Conservation (phyloP, 2,113 vertebrate genomes). For the Corythornis vintsioides region DNA sequence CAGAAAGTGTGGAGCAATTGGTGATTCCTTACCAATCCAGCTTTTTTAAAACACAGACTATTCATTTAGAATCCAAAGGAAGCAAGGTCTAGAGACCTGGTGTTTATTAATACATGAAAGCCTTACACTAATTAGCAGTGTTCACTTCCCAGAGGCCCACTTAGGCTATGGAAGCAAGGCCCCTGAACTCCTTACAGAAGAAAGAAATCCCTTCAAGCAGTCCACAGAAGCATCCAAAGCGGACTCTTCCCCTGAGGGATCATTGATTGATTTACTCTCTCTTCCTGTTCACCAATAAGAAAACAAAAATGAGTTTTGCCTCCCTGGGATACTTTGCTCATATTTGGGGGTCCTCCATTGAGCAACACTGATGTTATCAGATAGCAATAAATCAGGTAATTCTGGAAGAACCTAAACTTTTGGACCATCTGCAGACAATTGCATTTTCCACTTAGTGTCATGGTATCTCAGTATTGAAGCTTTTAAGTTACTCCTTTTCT, state of each 20-base stretch:
- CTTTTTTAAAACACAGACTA: background rate
- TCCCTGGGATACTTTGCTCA: background rate
- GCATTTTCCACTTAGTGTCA: background rate
- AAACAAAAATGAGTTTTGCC: background rate
- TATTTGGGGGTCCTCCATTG: background rate
- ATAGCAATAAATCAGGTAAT: background rate
- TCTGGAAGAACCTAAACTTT: background rate
- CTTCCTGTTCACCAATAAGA: background rate
- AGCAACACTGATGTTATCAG: background rate
- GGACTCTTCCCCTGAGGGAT: background rate
- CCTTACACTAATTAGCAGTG: background rate
- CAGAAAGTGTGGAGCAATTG: background rate
- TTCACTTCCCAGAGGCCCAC: background rate
- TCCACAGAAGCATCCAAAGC: background rate
- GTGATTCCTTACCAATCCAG: background rate
- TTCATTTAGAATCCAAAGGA: background rate
- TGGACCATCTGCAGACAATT: background rate
- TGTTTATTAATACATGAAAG: conserved; percentile 16
- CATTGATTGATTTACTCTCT: rapidly evolving
- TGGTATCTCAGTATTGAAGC: background rate
- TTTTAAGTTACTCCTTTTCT: background rate
- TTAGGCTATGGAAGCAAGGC: background rate
- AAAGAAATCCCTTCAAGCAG: background rate
- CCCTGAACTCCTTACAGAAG: background rate
- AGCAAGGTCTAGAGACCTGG: background rate